Evolutionary conservation across 2,797 vertebrate species (phyloP), one percentile per base, ranked within the genome.

Genomic region (Cossypha heuglini): DNA sequence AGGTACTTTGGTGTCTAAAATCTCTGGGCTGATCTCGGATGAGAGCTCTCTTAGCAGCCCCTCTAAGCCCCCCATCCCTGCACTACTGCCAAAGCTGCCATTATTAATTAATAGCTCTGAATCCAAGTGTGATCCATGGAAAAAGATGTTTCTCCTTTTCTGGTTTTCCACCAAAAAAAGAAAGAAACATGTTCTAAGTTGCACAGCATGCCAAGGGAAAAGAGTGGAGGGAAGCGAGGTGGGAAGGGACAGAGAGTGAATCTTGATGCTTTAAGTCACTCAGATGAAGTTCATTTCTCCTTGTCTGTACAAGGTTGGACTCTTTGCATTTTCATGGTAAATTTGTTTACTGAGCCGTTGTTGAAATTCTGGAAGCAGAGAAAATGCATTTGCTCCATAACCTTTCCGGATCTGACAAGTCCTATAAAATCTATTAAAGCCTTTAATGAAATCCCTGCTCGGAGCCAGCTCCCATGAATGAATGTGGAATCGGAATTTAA

Each of bases 371-470:
- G 94, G 93, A 97, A 97, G 98, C 97, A 97, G 97, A 98, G 97
- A 98, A 98, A 98, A 98, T 96, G 97, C 97, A 98, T 99, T 98
- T 98, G 98, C 98, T 98, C 98, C 93, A 97, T 99, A 98, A 98
- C 98, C 98, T 99, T 99, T 98, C 93, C 68, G 66, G 95, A 97
- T 95, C 95, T 97, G 97, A 97, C 97, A 98, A 96, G 94, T 97
- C 97, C 94, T 96, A 95, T 97, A 97, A 97, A 98, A 97, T 97
- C 97, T 97, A 97, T 97, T 97, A 98, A 97, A 97, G 96, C 93
- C 93, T 97, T 97, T 98, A 97, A 98, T 98, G 97, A 98, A 97
- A 98, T 96, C 97, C 94, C 84, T n/a, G 93, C 94, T 97, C 92
- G 42, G 96, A 96, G 96, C 92, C 93, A 93, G 91, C 94, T 97